Evolutionary conservation across 2,888 invertebrate genomes (phyloP).

Genomic region (Colletes collaris): DNA sequence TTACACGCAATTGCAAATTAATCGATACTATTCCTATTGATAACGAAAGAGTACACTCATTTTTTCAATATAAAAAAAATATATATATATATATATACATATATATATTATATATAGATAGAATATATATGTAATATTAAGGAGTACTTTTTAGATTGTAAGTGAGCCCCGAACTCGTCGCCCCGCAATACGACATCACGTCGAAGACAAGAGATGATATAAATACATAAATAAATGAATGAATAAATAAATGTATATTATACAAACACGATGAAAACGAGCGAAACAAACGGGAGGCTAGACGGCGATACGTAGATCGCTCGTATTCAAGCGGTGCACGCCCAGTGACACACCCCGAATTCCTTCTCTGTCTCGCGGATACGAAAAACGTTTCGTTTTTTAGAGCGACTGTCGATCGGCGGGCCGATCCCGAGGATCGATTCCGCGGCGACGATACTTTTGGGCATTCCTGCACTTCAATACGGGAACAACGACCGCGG

Average conservation of each 20-base stretch:
- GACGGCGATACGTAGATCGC: conserved; percentile 61
- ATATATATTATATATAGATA: conserved; percentile 65
- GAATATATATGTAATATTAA: conserved; percentile 72
- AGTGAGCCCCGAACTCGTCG: conserved; percentile 76
- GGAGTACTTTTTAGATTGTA: conserved; percentile 76
- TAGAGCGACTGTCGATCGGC: not conserved
- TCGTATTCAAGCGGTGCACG: conserved; percentile 48
- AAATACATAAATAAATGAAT: conserved; percentile 50
- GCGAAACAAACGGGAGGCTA: conserved; percentile 5
- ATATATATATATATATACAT: conserved; percentile 55
- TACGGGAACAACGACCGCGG: not conserved
- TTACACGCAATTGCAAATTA: conserved; percentile 74
- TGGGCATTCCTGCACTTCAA: conserved; percentile 40
- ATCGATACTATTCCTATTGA: conserved; percentile 71
- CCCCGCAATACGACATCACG: conserved; percentile 74
- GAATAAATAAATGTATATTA: conserved; percentile 29
- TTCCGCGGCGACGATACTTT: conserved; percentile 10
- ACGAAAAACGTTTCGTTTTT: conserved; percentile 27
- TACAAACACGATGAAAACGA: conserved; percentile 35
- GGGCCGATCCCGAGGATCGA: conserved; percentile 19
- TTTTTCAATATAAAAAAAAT: conserved; percentile 68
- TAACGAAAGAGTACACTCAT: conserved; percentile 72
- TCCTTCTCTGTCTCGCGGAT: conserved; percentile 32
- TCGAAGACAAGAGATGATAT: conserved; percentile 50
- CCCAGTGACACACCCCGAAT: conserved; percentile 24